phyloP scores from a whole-genome alignment of 2,113 vertebrate species.

The Aplodontia rufa region DNA sequence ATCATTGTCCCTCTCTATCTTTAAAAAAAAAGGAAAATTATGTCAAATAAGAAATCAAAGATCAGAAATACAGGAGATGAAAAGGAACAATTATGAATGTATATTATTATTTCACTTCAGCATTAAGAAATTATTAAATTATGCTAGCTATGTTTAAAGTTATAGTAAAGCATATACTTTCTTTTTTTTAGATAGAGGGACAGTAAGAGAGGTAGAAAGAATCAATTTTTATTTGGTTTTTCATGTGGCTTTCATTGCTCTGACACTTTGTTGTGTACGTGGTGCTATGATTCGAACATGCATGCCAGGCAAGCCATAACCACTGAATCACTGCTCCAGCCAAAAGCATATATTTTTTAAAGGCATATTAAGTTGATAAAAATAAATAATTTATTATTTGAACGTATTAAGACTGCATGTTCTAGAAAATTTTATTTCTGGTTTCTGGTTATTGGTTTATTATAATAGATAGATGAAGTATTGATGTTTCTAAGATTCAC shows the following conservation, averaged over 20 bases:
- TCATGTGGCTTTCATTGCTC: too few species aligned
- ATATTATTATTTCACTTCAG: neutral
- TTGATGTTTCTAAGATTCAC: neutral
- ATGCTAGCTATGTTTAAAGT: slow-evolving; percentile 18
- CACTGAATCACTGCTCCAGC: too few species aligned
- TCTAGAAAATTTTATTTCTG: slow-evolving; percentile 25
- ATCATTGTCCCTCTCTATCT: too few species aligned
- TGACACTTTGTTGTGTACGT: too few species aligned
- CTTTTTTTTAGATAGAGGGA: too few species aligned
- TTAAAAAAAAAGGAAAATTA: too few species aligned
- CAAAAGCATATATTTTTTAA: slow-evolving; percentile 19
- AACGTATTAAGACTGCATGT: neutral
- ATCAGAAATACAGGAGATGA: slow-evolving; percentile 3
- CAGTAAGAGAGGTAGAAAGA: too few species aligned
- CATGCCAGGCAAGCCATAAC: too few species aligned
- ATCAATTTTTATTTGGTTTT: too few species aligned
- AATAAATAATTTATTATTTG: slow-evolving; percentile 23
- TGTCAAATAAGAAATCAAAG: neutral
- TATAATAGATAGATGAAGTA: neutral
- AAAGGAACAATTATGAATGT: neutral
- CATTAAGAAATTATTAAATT: neutral
- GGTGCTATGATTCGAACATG: too few species aligned
- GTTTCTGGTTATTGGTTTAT: neutral
- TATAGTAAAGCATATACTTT: neutral
- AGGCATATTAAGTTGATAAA: slow-evolving; percentile 19